Evolutionary conservation across 2,113 vertebrate genomes (phyloP), one percentile per base, ranked within the genome.

Genomic region (Anoura caudifer): DNA sequence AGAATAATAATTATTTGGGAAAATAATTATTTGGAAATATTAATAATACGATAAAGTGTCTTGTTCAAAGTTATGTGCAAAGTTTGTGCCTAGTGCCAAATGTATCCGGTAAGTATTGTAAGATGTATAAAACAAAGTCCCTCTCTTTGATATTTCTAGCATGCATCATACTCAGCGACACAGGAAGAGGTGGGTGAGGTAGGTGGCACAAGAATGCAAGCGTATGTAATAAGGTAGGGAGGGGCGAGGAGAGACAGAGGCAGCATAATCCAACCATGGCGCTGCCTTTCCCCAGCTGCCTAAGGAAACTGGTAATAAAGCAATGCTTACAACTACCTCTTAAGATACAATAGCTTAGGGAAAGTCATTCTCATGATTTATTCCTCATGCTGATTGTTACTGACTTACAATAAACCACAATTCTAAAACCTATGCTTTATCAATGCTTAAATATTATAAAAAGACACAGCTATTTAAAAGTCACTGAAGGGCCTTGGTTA

Each of bases 231-330:
- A 17, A 47, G 22, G n/a, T 4, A n/a, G 43, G 10, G 72, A 0
- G 0, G 3, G 45, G 7, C 63, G 47, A 56, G 15, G 31, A 13
- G 15, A 9, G 38, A 17, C n/a, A 10, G 8, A n/a, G 33, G 2
- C 3, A 14, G 4, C 9, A 4, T 12, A 16, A 1, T 8, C 4
- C 6, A 2, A 0, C 24, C 22, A 5, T 7, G 3, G 1, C 1
- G 3, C 33, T 2, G 14, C 3, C 22, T 50, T 28, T 45, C 56
- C 79, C 22, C 7, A 0, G 11, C 8, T 28, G 50, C 26, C 33
- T 0, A 13, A 13, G 19, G 36, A 26, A 15, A 20, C 4, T 7
- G 52, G n/a, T 26, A 17, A 38, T 8, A 43, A 33, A n/a, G 19
- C 16, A 38, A 69, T 4, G 16, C 31, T 8, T 36, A 5, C 61